These are phyloP conservation scores for Macrosteles quadrilineatus DNA, from an alignment of 1,140 invertebrate species.

Conservation along the genomic window DNA sequence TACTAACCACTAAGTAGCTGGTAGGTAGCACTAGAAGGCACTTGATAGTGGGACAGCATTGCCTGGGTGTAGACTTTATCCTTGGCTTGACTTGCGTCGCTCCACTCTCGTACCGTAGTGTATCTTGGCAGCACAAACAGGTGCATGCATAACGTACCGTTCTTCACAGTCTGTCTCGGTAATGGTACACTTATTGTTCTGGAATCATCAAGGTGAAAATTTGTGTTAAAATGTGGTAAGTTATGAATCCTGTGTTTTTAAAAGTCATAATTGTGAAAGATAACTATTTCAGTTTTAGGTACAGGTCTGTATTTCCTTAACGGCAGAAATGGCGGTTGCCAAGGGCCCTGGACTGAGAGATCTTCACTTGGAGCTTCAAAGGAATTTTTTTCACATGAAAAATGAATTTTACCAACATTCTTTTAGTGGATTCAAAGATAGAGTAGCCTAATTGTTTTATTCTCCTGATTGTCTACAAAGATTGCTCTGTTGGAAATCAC, in stretches of 20 bases:
- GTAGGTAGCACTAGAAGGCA: slow-evolving; percentile 34
- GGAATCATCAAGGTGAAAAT: background rate
- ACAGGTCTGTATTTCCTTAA: background rate
- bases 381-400: too few relatives aligned
- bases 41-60: slow-evolving; percentile 35
- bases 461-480: too few relatives aligned
- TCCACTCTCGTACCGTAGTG: slow-evolving; percentile 27
- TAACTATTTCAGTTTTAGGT: background rate
- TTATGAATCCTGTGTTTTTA: too few relatives aligned
- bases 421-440: too few relatives aligned
- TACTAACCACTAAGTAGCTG: slow-evolving; percentile 37
- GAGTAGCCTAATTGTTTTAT: too few relatives aligned
- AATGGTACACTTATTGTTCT: slow-evolving; percentile 26
- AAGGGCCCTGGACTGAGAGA: background rate
- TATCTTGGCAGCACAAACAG: slow-evolving; percentile 34
- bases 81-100: slow-evolving; percentile 15
- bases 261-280: background rate
- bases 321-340: background rate
- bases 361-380: background rate
- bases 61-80: slow-evolving; percentile 26
- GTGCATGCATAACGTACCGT: slow-evolving; percentile 33
- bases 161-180: slow-evolving; percentile 25
- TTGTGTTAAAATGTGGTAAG: background rate
- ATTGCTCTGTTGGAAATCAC: too few relatives aligned
- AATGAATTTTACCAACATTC: too few relatives aligned